These are phyloP conservation scores for Pao palembangensis DNA, from an alignment of 2,113 vertebrate species.

Conservation along the genomic window DNA sequence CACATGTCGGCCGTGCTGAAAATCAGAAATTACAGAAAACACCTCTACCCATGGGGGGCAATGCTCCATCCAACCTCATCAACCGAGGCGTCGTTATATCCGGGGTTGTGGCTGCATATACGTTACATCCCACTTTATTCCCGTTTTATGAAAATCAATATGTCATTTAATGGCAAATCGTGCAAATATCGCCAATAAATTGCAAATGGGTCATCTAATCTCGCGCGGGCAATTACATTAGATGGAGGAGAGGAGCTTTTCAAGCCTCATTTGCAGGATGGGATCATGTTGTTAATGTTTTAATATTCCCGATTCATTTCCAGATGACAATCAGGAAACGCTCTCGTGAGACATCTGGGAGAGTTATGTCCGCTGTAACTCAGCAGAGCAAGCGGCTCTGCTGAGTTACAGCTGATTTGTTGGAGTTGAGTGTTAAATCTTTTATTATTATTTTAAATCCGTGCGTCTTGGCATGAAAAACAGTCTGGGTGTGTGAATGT, in stretches of 20 bases:
- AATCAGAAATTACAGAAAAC: conserved; percentile 18
- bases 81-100: conserved; percentile 17
- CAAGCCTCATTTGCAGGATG: conserved; percentile 50
- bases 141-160: conserved; percentile 64
- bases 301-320: conserved; percentile 30
- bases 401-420: no score
- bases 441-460: no score
- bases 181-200: conserved; percentile 54
- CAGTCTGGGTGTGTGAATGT: no score
- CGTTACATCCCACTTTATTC: conserved; percentile 43
- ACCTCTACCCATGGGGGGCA: not conserved
- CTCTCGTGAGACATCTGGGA: conserved; percentile 16
- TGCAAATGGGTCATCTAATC: conserved; percentile 46
- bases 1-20: conserved; percentile 36
- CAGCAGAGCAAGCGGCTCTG: not conserved
- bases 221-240: conserved; percentile 41
- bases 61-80: conserved; percentile 33
- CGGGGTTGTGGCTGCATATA: conserved; percentile 28
- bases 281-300: conserved; percentile 26
- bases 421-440: no score
- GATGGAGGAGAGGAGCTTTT: conserved; percentile 42
- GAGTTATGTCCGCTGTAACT: conserved; percentile 17
- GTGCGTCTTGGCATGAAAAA: no score
- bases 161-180: conserved; percentile 49
- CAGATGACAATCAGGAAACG: conserved; percentile 21